Evolutionary conservation across 2,888 invertebrate genomes (phyloP).

Genomic region (Zaprionus obscuricornis): DNA sequence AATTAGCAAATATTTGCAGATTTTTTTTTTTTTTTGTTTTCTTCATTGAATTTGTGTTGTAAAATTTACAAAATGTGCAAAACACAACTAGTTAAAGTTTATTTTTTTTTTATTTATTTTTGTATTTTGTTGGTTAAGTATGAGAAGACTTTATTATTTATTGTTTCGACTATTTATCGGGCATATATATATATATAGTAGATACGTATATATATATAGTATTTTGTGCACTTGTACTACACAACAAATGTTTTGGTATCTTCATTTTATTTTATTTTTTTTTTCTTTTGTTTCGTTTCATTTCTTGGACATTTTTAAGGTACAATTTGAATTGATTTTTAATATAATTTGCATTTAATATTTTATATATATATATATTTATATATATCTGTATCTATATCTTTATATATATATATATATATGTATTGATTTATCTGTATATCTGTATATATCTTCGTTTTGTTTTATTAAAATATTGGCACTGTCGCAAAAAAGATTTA

Average conservation of each 20-base stretch:
- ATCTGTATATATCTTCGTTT: background rate
- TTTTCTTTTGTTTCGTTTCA: constrained; percentile 1
- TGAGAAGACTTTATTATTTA: constrained; percentile 35
- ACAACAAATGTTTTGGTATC: constrained; percentile 26
- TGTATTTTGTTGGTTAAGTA: constrained; percentile 39
- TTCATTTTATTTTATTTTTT: constrained; percentile 17
- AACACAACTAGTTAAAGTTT: constrained; percentile 70
- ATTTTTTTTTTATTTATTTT: constrained; percentile 28
- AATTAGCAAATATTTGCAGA: constrained; percentile 53
- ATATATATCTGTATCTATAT: constrained; percentile 11
- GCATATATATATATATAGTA: constrained; percentile 33
- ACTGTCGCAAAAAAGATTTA: constrained; percentile 55
- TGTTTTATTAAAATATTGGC: constrained; percentile 46
- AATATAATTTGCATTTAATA: constrained; percentile 11
- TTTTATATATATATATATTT: constrained; percentile 1
- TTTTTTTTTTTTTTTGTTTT: constrained; percentile 26
- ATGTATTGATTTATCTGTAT: too few relatives aligned
- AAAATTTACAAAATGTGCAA: constrained; percentile 74
- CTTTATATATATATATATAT: constrained; percentile 2
- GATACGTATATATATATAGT: too few relatives aligned
- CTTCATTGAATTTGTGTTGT: constrained; percentile 54
- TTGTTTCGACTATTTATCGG: constrained; percentile 43
- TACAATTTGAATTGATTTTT: constrained; percentile 56
- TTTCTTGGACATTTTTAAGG: constrained; percentile 52
- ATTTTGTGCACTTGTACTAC: constrained; percentile 47